Evolutionary conservation across 2,888 invertebrate genomes (phyloP).

Genomic region (Pollenia angustigena): DNA sequence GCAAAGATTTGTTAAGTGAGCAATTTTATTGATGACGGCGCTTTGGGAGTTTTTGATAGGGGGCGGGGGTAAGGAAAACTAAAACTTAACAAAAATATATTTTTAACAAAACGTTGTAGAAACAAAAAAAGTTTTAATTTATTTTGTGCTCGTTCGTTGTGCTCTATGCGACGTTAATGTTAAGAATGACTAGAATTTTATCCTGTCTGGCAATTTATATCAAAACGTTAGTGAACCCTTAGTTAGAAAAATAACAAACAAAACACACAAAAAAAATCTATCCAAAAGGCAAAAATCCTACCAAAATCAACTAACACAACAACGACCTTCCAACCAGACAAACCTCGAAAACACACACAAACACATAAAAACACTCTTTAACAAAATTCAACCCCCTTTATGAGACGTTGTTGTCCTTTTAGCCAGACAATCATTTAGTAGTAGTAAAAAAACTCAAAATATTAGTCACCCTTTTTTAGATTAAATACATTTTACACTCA

Average conservation of each 20-base stretch:
- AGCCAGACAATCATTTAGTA: constrained; percentile 74
- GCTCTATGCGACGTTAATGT: constrained; percentile 82
- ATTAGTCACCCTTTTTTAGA: constrained; percentile 83
- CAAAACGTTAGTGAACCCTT: constrained; percentile 65
- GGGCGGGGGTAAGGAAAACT: constrained; percentile 56
- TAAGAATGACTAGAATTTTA: constrained; percentile 84
- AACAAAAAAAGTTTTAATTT: constrained; percentile 72
- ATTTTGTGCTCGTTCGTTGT: constrained; percentile 71
- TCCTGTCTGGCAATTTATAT: constrained; percentile 83
- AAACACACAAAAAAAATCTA: constrained; percentile 46
- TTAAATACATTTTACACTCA: constrained; percentile 50
- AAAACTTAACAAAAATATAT: constrained; percentile 74
- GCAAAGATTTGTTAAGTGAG: background rate
- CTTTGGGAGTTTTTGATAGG: background rate
- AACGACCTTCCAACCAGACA: constrained; percentile 76
- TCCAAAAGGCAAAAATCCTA: constrained; percentile 69
- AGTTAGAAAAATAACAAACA: constrained; percentile 61
- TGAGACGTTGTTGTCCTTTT: constrained; percentile 81
- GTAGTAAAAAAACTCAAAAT: constrained; percentile 74
- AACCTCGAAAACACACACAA: constrained; percentile 56
- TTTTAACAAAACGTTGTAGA: constrained; percentile 73
- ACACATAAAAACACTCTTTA: constrained; percentile 10
- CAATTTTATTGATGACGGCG: background rate
- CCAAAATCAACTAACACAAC: constrained; percentile 73
- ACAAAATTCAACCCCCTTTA: constrained; percentile 80